Conservation (phyloP, 2,113 vertebrate species). For the Lathamus discolor region DNA sequence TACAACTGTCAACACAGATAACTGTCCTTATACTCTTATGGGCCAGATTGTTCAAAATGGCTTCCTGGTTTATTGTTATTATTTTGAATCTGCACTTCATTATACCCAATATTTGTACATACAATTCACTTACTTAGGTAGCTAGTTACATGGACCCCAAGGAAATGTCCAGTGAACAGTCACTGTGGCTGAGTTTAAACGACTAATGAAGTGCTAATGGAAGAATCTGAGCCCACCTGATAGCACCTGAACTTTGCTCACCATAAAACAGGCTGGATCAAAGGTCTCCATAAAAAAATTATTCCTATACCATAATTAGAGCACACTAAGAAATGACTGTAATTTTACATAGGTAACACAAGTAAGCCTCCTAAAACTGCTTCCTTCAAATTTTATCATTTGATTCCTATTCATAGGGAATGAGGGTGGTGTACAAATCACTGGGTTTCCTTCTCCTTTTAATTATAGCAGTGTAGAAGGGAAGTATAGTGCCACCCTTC, state of each 20-base stretch:
- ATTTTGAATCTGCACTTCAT: background rate
- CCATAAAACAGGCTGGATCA: background rate
- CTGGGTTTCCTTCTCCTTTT: background rate
- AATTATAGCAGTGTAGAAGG: background rate
- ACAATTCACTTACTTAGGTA: background rate
- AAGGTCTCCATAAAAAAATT: background rate
- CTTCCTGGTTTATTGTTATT: background rate
- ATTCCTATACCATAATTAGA: background rate
- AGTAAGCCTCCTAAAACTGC: background rate
- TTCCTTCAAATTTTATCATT: background rate
- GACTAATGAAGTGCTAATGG: constrained; percentile 15
- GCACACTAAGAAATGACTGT: background rate
- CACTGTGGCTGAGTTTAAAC: background rate
- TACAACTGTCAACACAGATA: background rate
- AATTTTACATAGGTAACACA: background rate
- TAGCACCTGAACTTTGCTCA: background rate
- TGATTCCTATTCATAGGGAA: background rate
- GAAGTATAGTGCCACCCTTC: constrained; percentile 23
- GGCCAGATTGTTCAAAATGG: background rate
- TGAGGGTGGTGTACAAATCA: background rate
- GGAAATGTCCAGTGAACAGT: background rate
- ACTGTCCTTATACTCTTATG: background rate
- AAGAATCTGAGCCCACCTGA: background rate
- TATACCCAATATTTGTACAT: constrained; percentile 9
- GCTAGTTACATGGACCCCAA: background rate